Evolutionary conservation across 1,140 invertebrate species (phyloP), one percentile per base, ranked within the genome.

Genomic region (Eupeodes corollae): DNA sequence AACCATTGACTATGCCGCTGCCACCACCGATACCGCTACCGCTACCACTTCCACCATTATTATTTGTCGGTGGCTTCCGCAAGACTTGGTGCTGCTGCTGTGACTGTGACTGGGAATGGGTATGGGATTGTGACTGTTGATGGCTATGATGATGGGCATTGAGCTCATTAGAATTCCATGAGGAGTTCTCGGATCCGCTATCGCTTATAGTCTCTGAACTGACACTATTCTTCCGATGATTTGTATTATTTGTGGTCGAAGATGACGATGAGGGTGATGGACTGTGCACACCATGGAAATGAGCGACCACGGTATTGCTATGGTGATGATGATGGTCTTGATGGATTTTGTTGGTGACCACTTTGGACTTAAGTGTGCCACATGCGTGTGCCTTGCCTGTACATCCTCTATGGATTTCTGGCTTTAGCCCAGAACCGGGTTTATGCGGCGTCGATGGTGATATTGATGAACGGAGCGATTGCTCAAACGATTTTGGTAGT

Each of bases 321-420:
- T 26, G 41, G n/a, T n/a, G n/a, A n/a, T 30, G 51, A 34, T 42
- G 47, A 35, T 31, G 41, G n/a, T 48, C 8, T 39, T 47, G 43
- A 15, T 39, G 31, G 16, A 46, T 26, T 26, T 26, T 26, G 44
- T 3, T 19, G 47, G 15, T 10, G 42, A 15, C 34, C 47, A 55
- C 16, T 34, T 58, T 52, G 1, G 61, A 51, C 53, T 76, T 75
- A 11, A 61, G 67, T 33, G 76, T 75, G 6, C 80, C 80, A 44
- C 78, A 76, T 8, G 79, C 82, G 54, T 86, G 83, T 0, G 79
- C 75, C 52, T 80, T 81, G 33, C 82, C 82, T 14, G 77, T 80
- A 56, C 83, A 86, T 26, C 78, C 77, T 53, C 75, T 76, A 61
- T 84, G 82, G 50, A 77, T 75, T 54, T 77, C 77, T 38, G 71